Base-by-base conservation (phyloP, 2,797 vertebrate genomes). In the Miichthys miiuy region DNA sequence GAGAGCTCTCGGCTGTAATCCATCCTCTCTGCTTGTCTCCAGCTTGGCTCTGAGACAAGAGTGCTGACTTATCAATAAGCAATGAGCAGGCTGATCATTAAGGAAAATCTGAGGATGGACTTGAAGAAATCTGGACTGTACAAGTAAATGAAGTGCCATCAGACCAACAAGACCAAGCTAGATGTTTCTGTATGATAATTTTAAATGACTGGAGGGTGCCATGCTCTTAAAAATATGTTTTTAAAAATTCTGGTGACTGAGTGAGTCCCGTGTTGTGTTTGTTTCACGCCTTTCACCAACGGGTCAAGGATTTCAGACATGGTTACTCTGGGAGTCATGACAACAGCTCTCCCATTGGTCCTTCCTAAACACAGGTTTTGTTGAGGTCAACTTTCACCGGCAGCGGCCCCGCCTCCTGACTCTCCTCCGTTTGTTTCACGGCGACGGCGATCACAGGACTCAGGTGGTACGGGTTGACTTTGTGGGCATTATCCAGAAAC, bases 321-420 rank as follows among this genome's bases (percentile, higher is more conserved):
- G 67, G 83, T 83, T 61, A 86, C 80, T 78, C 62, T 50, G 60
- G 74, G 72, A 72, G 77, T 79, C 57, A 64, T 67, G 57, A 81
- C 66, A 61, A 66, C 80, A n/a, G 41, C 79, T 66, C 68, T 73
- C 48, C 73, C 62, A 20, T 34, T 65, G 69, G 67, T 71, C 65
- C 62, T 71, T 17, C 82, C 93, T 97, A 99, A 92, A 99, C 94
- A 20, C 94, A 88, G 18, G 97, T 98, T 91, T 97, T 97, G 93
- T 96, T 96, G 90, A 99, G 94, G 90, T 98, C 96, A n/a, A 99
- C 96, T 92, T 98, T 99, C 89, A 98, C 96, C 0, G 97, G 97
- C 84, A 98, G 96, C 0, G 96, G 96, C 48, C 96, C 97, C 0
- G 93, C 96, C 54, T 97, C 97, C 82, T 95, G 96, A 11, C 80